Base-by-base conservation (phyloP, 2,888 invertebrate species). In the Noctua comes region DNA sequence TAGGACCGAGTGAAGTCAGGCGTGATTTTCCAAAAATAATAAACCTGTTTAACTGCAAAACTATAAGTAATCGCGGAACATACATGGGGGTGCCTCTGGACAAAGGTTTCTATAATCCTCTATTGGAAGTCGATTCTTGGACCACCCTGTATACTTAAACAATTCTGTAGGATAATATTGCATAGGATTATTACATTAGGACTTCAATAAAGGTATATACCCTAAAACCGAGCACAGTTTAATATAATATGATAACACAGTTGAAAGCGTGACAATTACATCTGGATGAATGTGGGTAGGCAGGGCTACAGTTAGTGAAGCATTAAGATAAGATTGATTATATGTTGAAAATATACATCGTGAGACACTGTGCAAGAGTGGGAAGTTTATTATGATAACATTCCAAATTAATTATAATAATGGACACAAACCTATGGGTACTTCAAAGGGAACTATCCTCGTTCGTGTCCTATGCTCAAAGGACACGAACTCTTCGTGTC, bases 211-310 rank as follows among this genome's bases (percentile, higher is more conserved):
- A 77, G 73, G 69, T 78, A 57, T 68, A 85, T 87, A 87, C 77
- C 82, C 79, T 85, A 79, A 68, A 85, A 85, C 82, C 82, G 85
- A 86, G 85, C 82, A 73, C 64, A 81, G 40, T 64, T 43, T 65
- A 68, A 62, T 65, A 68, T 76, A 77, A 27, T 64, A 66, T 57
- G 54, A 48, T 64, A 77, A 74, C 66, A 43, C 40, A 72, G 68
- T 72, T 59, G 40, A 46, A 74, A 85, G 82, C 84, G 71, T 80
- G 77, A 68, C 73, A 75, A 76, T 75, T 68, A 73, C 69, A 59
- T 36, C 43, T 70, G 66, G 69, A 62, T 72, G 73, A 48, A 27
- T 75, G 71, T 72, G 57, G 59, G 48, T 62, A 76, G 59, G 72
- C 65, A 72, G n/a, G 51, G 68, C 62, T 68, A 71, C 46, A 74